Base-by-base conservation (phyloP, 2,113 vertebrate genomes). In the Tetrao urogallus region DNA sequence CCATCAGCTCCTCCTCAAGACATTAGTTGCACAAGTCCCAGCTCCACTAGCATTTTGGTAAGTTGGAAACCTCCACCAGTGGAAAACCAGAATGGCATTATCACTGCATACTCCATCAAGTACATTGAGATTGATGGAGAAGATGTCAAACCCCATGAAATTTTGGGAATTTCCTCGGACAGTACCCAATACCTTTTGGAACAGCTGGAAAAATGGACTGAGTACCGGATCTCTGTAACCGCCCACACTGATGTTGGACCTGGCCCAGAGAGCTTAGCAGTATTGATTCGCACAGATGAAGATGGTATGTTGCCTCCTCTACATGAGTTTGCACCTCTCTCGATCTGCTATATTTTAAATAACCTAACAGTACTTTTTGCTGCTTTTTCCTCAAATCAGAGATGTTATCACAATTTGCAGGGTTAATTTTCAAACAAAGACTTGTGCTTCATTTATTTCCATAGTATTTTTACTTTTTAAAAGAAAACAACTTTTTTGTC, bases 141-240 rank as follows among this genome's bases (percentile, higher is more conserved):
- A 98, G 99, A 99, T 93, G 97, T 97, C 57, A 97, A 98, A 40
- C 80, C 97, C 86, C 98, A 82, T 34, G 98, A 98, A 96, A 97
- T 99, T 98, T 96, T 97, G 94, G 98, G 97, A 97, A 98, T 99
- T 94, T 97, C 98, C 77, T 97, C 99, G 75, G 98, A 99, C 97
- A 99, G 93, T 97, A 98, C 97, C 75, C 98, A 98, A 73, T 99
- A 99, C 98, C 98, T 99, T 98, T 99, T 99, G 99, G 99, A 99
- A 98, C 98, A 99, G 92, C 98, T 99, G 99, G 99, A 99, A 98
- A 99, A 99, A 98, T 99, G 99, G 99, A 99, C 99, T 97, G 98
- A 99, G 89, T 99, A 99, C 97, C 98, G 97, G 54, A 98, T 99
- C 97, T 98, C 98, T 74, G 98, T 99, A 97, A 98, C 97, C 83